phyloP scores from a whole-genome alignment of 2,113 vertebrate genomes.

The Sinocyclocheilus maitianheensis region DNA sequence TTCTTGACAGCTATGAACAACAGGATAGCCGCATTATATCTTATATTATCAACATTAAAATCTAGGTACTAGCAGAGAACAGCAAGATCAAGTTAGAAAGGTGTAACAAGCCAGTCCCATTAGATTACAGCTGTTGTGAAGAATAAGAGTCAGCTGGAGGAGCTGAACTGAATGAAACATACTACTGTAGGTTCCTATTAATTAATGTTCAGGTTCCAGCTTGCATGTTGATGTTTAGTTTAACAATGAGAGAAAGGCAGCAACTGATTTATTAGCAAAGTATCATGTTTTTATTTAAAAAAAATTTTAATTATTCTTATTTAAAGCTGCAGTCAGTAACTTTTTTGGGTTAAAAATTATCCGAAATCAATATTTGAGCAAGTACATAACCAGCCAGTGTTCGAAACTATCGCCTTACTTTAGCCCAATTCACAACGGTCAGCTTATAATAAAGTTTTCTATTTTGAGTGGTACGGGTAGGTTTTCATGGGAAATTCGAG shows the following conservation, averaged over 20 bases:
- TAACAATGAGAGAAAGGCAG: not conserved
- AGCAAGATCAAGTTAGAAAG: not conserved
- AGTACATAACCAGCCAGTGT: too few relatives aligned
- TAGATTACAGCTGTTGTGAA: not conserved
- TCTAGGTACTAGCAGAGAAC: not conserved
- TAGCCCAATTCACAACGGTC: too few relatives aligned
- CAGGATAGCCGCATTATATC: not conserved
- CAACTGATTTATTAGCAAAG: not conserved
- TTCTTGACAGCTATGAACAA: not conserved
- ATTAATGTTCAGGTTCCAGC: not conserved
- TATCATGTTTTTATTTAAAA: too few relatives aligned
- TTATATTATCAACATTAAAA: slow-evolving; percentile 1
- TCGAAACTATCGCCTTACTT: too few relatives aligned
- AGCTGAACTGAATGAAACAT: slow-evolving; percentile 2
- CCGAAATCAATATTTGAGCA: too few relatives aligned
- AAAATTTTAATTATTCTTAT: too few relatives aligned
- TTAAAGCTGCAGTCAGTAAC: too few relatives aligned
- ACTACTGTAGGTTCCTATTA: not conserved
- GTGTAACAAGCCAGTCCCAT: slow-evolving; percentile 1
- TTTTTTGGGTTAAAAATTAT: too few relatives aligned
- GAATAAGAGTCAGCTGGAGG: not conserved
- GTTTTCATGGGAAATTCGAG: too few relatives aligned
- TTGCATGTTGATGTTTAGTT: not conserved
- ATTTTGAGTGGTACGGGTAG: too few relatives aligned
- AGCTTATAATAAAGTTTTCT: too few relatives aligned